Evolutionary conservation across 2,888 invertebrate species (phyloP).

Genomic region (Napeogenes sylphis): DNA sequence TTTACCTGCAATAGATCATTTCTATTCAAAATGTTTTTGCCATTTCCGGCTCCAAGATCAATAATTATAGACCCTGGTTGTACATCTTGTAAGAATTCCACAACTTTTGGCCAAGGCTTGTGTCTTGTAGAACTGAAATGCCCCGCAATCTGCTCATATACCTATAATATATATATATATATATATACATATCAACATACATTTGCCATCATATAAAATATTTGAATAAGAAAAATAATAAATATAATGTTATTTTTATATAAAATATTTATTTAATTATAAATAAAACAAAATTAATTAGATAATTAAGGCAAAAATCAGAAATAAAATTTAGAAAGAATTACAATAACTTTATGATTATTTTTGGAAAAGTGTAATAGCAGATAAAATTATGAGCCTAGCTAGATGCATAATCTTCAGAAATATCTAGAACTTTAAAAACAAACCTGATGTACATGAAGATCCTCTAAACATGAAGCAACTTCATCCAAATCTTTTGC

Average conservation of each 20-base stretch:
- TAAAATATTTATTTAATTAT: no score
- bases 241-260: no score
- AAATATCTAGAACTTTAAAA: background rate
- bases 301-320: no score
- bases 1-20: conserved; percentile 78
- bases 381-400: no score
- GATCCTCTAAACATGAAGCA: conserved; percentile 82
- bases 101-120: conserved; percentile 95
- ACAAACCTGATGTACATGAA: conserved; percentile 85
- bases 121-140: conserved; percentile 98
- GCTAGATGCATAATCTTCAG: background rate
- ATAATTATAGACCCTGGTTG: conserved; percentile 83
- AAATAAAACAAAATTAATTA: no score
- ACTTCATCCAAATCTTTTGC: conserved; percentile 52
- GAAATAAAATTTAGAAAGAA: no score
- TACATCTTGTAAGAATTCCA: conserved; percentile 84
- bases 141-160: conserved; percentile 95
- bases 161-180: conserved; percentile 59
- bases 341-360: no score
- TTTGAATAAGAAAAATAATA: no score
- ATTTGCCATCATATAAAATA: no score
- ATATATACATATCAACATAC: background rate
- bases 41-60: conserved; percentile 99
- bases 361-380: background rate
- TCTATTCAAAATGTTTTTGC: conserved; percentile 91